Percentiles rank a stretch among this genome's conserved stretches.
phyloP scores from a whole-genome alignment of 2,888 invertebrate genomes.

The Pocota personata region DNA sequence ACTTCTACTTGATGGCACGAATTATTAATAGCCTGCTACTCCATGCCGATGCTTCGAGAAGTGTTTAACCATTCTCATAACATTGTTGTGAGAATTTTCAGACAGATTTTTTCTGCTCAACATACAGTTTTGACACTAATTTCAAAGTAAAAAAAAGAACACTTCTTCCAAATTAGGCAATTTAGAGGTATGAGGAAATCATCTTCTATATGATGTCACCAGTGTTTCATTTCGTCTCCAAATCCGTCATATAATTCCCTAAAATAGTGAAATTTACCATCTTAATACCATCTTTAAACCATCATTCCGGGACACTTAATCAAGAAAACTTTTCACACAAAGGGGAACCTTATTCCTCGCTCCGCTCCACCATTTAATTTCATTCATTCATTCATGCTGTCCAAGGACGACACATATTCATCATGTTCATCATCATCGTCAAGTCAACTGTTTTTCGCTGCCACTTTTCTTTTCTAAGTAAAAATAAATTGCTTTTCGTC shows the following conservation, averaged over 20 bases:
- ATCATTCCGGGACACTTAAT: conserved; percentile 48
- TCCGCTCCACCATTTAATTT: conserved; percentile 9
- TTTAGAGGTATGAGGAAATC: background rate
- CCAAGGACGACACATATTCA: conserved; percentile 61
- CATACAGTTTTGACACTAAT: no score
- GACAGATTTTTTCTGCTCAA: no score
- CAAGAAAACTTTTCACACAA: conserved; percentile 49
- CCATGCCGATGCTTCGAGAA: no score
- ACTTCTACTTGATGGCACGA: no score
- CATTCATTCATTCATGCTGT: conserved; percentile 30
- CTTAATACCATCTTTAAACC: conserved; percentile 30
- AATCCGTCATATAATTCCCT: conserved; percentile 26
- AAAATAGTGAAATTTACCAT: conserved; percentile 34
- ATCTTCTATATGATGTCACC: background rate
- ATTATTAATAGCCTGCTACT: no score
- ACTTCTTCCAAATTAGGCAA: background rate
- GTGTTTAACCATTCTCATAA: no score
- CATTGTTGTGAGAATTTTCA: no score
- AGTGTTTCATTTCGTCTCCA: background rate
- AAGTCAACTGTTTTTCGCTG: conserved; percentile 39
- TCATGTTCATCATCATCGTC: conserved; percentile 63
- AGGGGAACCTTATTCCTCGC: conserved; percentile 2
- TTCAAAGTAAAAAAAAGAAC: background rate
- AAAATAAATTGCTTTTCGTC: conserved; percentile 70
- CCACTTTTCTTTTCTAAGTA: conserved; percentile 59